A percentile compares a stretch with the other conserved stretches of the same genome.
Evolutionary conservation across 2,113 vertebrate genomes (phyloP).

Genomic region (Leucopsar rothschildi): DNA sequence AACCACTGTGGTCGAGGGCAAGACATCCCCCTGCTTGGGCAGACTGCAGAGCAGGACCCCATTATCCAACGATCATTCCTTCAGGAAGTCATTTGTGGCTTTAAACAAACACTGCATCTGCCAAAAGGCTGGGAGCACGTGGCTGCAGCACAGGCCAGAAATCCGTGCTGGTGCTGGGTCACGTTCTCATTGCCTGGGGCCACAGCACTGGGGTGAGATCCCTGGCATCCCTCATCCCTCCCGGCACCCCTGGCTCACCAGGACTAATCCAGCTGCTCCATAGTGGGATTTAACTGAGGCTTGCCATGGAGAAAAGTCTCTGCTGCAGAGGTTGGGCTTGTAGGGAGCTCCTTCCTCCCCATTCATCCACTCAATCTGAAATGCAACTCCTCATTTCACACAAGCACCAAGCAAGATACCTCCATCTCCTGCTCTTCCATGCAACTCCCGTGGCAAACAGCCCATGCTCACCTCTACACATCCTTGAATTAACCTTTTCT

Average conservation of each 20-base stretch:
- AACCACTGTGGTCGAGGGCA: neutral
- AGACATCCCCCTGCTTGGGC: neutral
- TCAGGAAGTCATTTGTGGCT: slow-evolving; percentile 20
- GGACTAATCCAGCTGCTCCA: neutral
- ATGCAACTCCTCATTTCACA: neutral
- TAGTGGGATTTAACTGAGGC: neutral
- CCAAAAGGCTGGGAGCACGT: neutral
- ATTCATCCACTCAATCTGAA: neutral
- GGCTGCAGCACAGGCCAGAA: neutral
- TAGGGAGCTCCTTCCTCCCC: neutral
- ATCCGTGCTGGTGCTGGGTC: neutral
- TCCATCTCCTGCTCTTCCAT: neutral
- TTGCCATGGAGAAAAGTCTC: neutral
- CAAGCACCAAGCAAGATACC: neutral
- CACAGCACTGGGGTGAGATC: neutral
- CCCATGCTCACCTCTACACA: neutral
- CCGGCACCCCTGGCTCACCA: neutral
- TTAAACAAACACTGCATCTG: slow-evolving; percentile 6
- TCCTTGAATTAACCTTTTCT: neutral
- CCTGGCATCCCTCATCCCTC: neutral
- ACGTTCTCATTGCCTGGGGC: neutral
- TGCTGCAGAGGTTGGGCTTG: neutral
- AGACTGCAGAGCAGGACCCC: slow-evolving; percentile 2
- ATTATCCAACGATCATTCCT: neutral
- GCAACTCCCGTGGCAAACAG: neutral